Percentiles rank a stretch among this genome's conserved stretches.
These are phyloP conservation scores for Hesperophylax magnus DNA, from an alignment of 1,140 invertebrate species.

Conservation along the genomic window DNA sequence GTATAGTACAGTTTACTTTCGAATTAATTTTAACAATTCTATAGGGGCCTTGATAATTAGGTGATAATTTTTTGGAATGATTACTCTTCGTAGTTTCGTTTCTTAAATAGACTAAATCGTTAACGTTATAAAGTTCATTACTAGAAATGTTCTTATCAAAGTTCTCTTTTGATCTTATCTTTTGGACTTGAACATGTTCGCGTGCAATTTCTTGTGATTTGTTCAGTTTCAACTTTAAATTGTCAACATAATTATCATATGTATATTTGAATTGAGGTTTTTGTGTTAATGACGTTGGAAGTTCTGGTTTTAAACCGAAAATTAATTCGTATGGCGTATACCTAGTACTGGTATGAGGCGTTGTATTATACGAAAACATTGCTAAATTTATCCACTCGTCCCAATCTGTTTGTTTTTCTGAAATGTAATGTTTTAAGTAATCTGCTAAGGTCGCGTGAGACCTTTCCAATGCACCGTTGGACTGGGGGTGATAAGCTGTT, in stretches of 20 bases:
- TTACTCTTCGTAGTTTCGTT: not conserved
- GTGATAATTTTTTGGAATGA: not conserved
- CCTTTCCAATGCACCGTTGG: not conserved
- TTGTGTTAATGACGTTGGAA: not conserved
- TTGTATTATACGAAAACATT: not conserved
- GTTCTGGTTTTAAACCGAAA: not conserved
- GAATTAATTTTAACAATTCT: not conserved
- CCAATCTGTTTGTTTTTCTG: not conserved
- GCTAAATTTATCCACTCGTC: not conserved
- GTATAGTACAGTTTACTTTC: not conserved
- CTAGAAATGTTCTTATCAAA: not conserved
- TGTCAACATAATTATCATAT: not conserved
- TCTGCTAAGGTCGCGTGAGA: not conserved
- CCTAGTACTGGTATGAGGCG: not conserved
- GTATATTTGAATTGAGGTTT: constrained; percentile 11
- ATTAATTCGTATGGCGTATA: not conserved
- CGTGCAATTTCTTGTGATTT: not conserved
- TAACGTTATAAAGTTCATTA: not conserved
- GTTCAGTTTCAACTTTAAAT: not conserved
- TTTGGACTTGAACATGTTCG: not conserved
- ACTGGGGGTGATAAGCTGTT: not conserved
- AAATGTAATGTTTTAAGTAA: not conserved
- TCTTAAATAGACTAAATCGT: not conserved
- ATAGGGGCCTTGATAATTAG: not conserved
- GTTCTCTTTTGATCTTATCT: not conserved